Conservation (phyloP, 1,140 invertebrate species). For the Steinernema khuongi region DNA sequence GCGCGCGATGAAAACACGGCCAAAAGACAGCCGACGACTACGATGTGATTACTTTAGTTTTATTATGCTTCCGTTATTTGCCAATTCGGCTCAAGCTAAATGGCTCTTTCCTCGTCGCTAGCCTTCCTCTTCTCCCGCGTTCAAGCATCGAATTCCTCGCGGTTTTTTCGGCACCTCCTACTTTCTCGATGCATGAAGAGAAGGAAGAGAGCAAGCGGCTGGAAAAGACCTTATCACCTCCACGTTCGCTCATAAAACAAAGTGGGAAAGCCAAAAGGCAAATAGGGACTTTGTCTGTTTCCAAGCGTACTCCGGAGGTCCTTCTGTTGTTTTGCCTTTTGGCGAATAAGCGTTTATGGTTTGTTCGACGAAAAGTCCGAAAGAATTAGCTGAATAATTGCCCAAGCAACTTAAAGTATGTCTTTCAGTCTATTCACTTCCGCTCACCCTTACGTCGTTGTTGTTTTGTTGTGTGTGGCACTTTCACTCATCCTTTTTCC, state of each 20-base stretch:
- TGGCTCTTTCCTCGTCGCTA: constrained; percentile 9
- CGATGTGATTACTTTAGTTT: constrained; percentile 17
- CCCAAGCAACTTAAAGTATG: neutral
- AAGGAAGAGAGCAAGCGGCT: no score
- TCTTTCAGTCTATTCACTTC: neutral
- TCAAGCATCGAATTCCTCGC: neutral
- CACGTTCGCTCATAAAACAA: neutral
- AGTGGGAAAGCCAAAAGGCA: neutral
- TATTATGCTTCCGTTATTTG: constrained; percentile 17
- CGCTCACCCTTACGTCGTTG: no score
- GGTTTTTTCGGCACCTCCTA: neutral
- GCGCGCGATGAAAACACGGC: constrained; percentile 12
- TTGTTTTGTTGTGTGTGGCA: no score
- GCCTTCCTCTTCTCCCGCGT: neutral
- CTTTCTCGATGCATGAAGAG: neutral
- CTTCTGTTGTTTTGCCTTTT: neutral
- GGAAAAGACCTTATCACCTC: no score
- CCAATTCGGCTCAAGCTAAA: constrained; percentile 6
- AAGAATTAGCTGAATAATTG: constrained; percentile 7
- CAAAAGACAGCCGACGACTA: constrained; percentile 12
- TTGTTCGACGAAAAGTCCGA: neutral
- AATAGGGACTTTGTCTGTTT: neutral
- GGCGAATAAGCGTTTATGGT: neutral
- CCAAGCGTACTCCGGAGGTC: neutral
- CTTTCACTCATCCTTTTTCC: no score